phyloP scores from a whole-genome alignment of 2,113 vertebrate species.

The Ammodramus savannarum region DNA sequence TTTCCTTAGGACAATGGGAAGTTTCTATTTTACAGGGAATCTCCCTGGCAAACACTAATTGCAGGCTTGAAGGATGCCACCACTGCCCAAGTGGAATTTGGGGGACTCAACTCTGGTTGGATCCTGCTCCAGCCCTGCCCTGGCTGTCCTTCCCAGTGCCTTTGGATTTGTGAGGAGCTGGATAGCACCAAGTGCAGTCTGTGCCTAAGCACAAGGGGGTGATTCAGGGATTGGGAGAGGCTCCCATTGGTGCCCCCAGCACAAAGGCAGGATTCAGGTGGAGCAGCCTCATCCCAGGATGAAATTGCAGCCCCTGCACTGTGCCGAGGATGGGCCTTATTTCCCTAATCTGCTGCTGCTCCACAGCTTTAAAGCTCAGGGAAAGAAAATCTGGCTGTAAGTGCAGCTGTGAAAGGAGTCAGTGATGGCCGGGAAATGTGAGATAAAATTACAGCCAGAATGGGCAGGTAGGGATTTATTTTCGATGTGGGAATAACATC shows the following conservation, averaged over 20 bases:
- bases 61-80: background rate
- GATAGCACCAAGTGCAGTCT: background rate
- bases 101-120: background rate
- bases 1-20: background rate
- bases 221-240: background rate
- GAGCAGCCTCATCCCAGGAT: background rate
- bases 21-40: background rate
- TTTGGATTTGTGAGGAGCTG: background rate
- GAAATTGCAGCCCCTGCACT: background rate
- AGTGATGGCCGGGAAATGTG: background rate
- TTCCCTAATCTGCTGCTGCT: background rate
- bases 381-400: background rate
- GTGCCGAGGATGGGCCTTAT: background rate
- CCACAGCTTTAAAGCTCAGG: background rate
- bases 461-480: background rate
- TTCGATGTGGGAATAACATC: background rate
- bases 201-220: background rate
- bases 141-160: background rate
- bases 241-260: background rate
- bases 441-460: background rate
- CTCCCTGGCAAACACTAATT: background rate
- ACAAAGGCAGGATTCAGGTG: constrained; percentile 33
- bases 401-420: background rate
- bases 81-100: background rate
- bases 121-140: background rate